These are phyloP conservation scores for Rhadina sibilatrix DNA, from an alignment of 2,113 vertebrate species.

Conservation along the genomic window DNA sequence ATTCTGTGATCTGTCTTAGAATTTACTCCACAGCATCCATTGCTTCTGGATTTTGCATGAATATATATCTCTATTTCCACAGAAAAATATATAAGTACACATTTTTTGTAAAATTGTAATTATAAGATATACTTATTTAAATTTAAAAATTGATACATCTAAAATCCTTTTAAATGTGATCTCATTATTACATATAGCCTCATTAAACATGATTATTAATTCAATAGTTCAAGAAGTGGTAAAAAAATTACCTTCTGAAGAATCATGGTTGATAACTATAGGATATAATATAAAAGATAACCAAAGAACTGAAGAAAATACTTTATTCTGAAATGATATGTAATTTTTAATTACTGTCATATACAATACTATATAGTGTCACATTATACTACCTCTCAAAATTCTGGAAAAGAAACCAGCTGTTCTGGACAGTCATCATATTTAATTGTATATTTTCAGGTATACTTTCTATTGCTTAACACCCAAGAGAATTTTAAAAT, in stretches of 20 bases:
- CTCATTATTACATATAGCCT: neutral
- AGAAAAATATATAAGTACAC: neutral
- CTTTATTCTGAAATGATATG: neutral
- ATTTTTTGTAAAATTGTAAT: neutral
- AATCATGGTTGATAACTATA: neutral
- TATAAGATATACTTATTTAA: neutral
- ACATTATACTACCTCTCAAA: neutral
- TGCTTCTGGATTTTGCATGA: neutral
- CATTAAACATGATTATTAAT: neutral
- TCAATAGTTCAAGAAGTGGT: neutral
- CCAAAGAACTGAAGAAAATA: neutral
- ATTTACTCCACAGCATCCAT: neutral
- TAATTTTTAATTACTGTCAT: neutral
- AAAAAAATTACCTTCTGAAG: neutral
- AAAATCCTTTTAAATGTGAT: neutral
- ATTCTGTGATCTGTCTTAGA: neutral
- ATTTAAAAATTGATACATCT: neutral
- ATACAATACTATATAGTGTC: neutral
- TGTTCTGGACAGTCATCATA: neutral
- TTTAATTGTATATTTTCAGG: neutral
- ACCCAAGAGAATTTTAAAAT: neutral
- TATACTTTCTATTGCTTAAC: neutral
- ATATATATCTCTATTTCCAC: neutral
- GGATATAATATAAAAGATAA: neutral
- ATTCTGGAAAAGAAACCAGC: neutral